These are phyloP conservation scores for Myrmecophaga tridactyla DNA, from an alignment of 2,113 vertebrate genomes.

Conservation along the genomic window DNA sequence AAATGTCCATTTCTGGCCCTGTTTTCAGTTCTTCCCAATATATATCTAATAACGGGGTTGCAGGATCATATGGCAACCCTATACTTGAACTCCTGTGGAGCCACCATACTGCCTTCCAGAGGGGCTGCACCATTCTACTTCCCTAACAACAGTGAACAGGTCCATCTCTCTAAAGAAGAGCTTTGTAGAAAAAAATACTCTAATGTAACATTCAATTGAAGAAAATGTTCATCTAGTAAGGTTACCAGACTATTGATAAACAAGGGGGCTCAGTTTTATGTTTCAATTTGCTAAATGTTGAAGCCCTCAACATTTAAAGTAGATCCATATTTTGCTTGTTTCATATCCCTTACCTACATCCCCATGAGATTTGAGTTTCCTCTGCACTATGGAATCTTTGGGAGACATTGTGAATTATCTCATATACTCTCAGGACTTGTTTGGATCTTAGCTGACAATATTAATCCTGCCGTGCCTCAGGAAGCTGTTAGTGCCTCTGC, in stretches of 20 bases:
- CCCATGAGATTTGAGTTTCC: neutral
- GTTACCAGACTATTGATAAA: neutral
- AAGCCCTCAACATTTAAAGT: neutral
- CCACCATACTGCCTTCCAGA: no score
- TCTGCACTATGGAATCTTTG: neutral
- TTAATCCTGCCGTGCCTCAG: neutral
- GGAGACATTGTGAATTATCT: neutral
- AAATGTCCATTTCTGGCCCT: no score
- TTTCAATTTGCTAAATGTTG: neutral
- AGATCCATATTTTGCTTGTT: neutral
- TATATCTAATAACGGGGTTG: no score
- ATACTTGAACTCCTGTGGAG: no score
- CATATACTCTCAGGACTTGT: neutral
- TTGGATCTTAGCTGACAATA: neutral
- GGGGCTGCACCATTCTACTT: no score
- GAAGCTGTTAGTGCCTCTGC: neutral
- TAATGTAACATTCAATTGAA: neutral
- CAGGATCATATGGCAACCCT: no score
- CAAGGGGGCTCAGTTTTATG: neutral
- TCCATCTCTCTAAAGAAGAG: no score
- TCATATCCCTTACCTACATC: neutral
- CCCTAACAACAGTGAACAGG: no score
- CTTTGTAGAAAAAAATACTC: neutral
- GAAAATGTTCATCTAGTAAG: rapidly evolving
- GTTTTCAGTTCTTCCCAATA: no score